A percentile compares a stretch with the other conserved stretches of the same genome.
phyloP scores from a whole-genome alignment of 1,140 invertebrate species.

The Drosophila tropicalis region DNA sequence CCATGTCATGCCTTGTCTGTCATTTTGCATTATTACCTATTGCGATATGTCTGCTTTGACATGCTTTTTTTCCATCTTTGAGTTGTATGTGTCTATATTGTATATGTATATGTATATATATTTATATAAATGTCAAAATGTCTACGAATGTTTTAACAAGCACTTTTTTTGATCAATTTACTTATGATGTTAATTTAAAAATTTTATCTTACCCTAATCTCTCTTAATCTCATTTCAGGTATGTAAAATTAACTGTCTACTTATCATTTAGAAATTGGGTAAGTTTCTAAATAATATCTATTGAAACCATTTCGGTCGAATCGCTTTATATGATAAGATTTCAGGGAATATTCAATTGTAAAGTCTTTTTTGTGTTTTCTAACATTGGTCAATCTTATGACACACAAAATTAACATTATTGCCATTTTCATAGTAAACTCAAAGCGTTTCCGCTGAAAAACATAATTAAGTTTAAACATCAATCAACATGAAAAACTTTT shows the following conservation, averaged over 20 bases:
- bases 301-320: no score
- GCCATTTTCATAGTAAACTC: background rate
- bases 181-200: background rate
- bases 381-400: background rate
- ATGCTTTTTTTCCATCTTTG: conserved; percentile 27
- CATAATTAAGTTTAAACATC: conserved; percentile 9
- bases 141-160: conserved; percentile 33
- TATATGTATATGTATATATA: conserved; percentile 1
- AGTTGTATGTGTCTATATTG: conserved; percentile 18
- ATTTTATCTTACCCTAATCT: background rate
- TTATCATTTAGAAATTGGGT: conserved; percentile 1
- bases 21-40: conserved; percentile 60
- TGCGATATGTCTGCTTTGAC: conserved; percentile 44
- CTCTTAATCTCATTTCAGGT: conserved; percentile 32
- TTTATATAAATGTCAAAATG: conserved; percentile 5
- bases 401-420: no score
- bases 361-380: no score
- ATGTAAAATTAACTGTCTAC: conserved; percentile 12
- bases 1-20: conserved; percentile 45
- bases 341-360: no score
- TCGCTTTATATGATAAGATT: no score
- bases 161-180: background rate
- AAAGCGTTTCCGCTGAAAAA: background rate
- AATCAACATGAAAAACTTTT: conserved; percentile 1
- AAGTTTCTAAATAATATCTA: background rate